These are phyloP conservation scores for Drosophila tsacasi DNA, from an alignment of 1,140 invertebrate species.

Conservation along the genomic window DNA sequence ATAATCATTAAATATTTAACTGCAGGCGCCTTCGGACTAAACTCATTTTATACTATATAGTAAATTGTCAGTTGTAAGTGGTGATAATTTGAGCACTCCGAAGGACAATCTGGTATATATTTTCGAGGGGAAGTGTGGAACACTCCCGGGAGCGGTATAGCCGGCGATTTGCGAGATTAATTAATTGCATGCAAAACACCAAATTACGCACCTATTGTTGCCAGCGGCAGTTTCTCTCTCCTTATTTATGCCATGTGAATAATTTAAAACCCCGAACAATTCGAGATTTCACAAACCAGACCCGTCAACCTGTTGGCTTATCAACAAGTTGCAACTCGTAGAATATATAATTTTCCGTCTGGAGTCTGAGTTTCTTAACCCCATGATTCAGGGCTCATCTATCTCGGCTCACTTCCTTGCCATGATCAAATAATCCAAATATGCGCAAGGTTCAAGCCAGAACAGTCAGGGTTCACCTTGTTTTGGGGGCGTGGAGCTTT, in stretches of 20 bases:
- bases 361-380: slow-evolving; percentile 31
- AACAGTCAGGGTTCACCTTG: slow-evolving; percentile 33
- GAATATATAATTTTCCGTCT: slow-evolving; percentile 23
- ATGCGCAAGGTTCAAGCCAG: slow-evolving; percentile 43
- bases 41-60: slow-evolving; percentile 34
- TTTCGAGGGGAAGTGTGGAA: slow-evolving; percentile 6
- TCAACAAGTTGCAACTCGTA: slow-evolving; percentile 38
- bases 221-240: slow-evolving; percentile 29
- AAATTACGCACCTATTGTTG: slow-evolving; percentile 72
- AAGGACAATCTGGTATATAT: slow-evolving; percentile 15
- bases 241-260: slow-evolving; percentile 47
- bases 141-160: slow-evolving; percentile 11
- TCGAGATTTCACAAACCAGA: slow-evolving; percentile 22
- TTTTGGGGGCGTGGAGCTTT: slow-evolving; percentile 47
- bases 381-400: slow-evolving; percentile 19
- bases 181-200: slow-evolving; percentile 76
- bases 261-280: slow-evolving; percentile 37
- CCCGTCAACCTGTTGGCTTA: slow-evolving; percentile 40
- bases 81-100: slow-evolving; percentile 24
- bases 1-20: slow-evolving; percentile 41
- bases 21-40: slow-evolving; percentile 34
- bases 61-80: slow-evolving; percentile 50
- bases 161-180: slow-evolving; percentile 49
- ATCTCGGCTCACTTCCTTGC: slow-evolving; percentile 30
- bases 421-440: slow-evolving; percentile 39